These are phyloP conservation scores for Nasonia vitripennis DNA, from an alignment of 1,140 invertebrate species.

Conservation along the genomic window DNA sequence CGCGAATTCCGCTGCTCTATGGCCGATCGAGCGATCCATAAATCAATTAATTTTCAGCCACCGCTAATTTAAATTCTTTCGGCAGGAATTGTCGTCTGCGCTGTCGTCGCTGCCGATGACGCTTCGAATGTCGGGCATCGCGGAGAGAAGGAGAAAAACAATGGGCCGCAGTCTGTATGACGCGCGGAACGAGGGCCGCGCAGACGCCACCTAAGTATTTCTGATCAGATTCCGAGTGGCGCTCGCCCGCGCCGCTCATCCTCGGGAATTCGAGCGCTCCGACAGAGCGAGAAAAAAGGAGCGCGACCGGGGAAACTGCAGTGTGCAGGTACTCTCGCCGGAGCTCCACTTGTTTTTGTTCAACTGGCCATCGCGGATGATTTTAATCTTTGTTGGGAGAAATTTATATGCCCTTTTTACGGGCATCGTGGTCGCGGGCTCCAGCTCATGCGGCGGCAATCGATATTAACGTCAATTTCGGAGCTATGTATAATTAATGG, in stretches of 20 bases:
- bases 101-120: constrained; percentile 13
- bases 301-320: background rate
- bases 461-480: background rate
- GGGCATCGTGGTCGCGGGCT: background rate
- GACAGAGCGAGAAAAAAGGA: background rate
- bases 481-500: background rate
- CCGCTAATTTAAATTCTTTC: constrained; percentile 64
- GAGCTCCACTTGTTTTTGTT: background rate
- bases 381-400: constrained; percentile 28
- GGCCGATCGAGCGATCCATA: constrained; percentile 51
- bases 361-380: background rate
- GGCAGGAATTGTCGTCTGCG: constrained; percentile 42
- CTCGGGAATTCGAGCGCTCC: constrained; percentile 10
- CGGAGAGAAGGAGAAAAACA: constrained; percentile 30
- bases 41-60: constrained; percentile 64
- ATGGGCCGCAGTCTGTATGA: constrained; percentile 22
- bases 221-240: constrained; percentile 56
- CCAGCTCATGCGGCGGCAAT: background rate
- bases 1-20: constrained; percentile 33
- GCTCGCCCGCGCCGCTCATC: background rate
- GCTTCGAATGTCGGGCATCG: background rate
- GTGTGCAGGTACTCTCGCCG: background rate
- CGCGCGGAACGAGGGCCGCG: constrained; percentile 20
- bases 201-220: constrained; percentile 62
- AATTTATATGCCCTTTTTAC: constrained; percentile 41